Conservation (phyloP, 1,140 invertebrate species). For the Stegodyphus dumicola region DNA sequence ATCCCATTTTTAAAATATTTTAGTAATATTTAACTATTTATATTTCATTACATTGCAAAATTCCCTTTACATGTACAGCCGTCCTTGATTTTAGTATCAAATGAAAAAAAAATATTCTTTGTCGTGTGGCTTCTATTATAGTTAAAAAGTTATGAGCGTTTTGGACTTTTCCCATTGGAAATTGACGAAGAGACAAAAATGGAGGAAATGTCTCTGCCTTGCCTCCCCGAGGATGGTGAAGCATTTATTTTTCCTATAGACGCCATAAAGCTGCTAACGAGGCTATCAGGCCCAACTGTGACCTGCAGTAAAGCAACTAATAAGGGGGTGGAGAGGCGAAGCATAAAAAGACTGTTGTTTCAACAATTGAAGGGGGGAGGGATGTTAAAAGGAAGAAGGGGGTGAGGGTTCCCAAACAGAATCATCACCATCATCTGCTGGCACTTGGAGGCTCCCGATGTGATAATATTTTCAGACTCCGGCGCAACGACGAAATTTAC, state of each 20-base stretch:
- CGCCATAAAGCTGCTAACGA: conserved; percentile 59
- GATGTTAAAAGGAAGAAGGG: conserved; percentile 8
- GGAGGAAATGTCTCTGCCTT: background rate
- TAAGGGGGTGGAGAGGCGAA: conserved; percentile 48
- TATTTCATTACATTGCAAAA: too few relatives aligned
- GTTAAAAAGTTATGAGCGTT: too few relatives aligned
- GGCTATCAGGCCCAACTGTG: conserved; percentile 56
- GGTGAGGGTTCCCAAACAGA: conserved; percentile 34
- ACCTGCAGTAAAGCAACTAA: conserved; percentile 57
- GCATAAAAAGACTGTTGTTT: conserved; percentile 60
- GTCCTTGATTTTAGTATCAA: too few relatives aligned
- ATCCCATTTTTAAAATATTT: too few relatives aligned
- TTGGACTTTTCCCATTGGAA: too few relatives aligned
- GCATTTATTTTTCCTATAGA: conserved; percentile 59
- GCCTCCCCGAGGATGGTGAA: conserved; percentile 6
- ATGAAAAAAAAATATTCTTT: too few relatives aligned
- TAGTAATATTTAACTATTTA: too few relatives aligned
- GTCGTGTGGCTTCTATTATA: too few relatives aligned
- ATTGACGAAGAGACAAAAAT: background rate
- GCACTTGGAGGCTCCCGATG: background rate
- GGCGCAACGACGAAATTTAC: conserved; percentile 27
- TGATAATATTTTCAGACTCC: conserved; percentile 49
- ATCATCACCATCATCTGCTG: conserved; percentile 55
- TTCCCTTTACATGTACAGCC: too few relatives aligned
- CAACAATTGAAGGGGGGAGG: conserved; percentile 41